phyloP scores from a whole-genome alignment of 2,797 vertebrate species.

The Cryptoblepharus egeriae region DNA sequence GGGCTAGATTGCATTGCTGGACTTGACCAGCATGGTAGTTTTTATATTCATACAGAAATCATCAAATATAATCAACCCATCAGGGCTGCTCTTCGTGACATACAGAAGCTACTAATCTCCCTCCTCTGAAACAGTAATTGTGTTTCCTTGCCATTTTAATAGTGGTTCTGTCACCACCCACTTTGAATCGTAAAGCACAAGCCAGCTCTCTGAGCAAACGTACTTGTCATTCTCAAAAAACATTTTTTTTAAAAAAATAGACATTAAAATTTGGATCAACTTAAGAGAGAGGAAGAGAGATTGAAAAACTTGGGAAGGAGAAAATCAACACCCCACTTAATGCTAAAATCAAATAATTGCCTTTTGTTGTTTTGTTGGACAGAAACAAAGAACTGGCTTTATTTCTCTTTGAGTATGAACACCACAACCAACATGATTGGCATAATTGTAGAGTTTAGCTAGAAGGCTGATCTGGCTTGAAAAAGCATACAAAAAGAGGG shows the following conservation, averaged over 20 bases:
- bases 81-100: not conserved
- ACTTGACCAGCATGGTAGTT: not conserved
- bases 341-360: not conserved
- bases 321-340: not conserved
- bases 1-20: not conserved
- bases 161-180: not conserved
- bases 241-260: not conserved
- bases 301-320: no score
- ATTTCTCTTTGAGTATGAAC: not conserved
- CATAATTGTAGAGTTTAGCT: not conserved
- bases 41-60: not conserved
- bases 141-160: not conserved
- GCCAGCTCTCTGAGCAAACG: accelerated
- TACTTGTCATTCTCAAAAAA: not conserved
- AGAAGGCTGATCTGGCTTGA: not conserved
- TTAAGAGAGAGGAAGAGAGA: not conserved
- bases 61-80: conserved; percentile 8
- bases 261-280: conserved; percentile 14
- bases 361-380: not conserved
- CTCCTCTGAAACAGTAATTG: not conserved
- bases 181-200: not conserved
- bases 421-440: not conserved
- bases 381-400: not conserved
- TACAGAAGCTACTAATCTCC: not conserved
- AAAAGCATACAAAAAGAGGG: not conserved